phyloP scores from a whole-genome alignment of 2,797 vertebrate genomes.

The Gymnothorax javanicus region DNA sequence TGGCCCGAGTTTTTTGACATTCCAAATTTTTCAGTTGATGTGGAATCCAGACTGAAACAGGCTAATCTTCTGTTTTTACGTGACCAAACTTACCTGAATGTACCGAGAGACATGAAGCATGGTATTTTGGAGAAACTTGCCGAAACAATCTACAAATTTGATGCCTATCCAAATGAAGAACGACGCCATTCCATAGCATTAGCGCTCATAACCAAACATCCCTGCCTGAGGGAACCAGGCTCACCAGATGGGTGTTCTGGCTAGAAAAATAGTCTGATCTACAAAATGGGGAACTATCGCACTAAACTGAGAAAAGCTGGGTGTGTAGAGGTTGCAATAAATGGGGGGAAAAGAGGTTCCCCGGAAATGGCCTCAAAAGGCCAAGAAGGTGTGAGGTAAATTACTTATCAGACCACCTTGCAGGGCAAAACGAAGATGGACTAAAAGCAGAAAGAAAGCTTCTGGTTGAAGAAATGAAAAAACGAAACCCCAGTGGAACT shows the following conservation, averaged over 20 bases:
- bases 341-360: slow-evolving; percentile 14
- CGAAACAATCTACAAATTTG: slow-evolving; percentile 35
- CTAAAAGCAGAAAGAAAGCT: background rate
- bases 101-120: slow-evolving; percentile 32
- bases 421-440: slow-evolving; percentile 19
- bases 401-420: slow-evolving; percentile 30
- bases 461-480: too few relatives aligned
- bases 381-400: slow-evolving; percentile 41
- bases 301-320: slow-evolving; percentile 38
- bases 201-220: slow-evolving; percentile 37
- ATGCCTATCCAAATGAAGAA: slow-evolving; percentile 34
- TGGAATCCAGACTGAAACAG: slow-evolving; percentile 24
- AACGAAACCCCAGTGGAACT: too few relatives aligned
- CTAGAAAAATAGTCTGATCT: slow-evolving; percentile 34
- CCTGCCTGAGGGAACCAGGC: slow-evolving; percentile 35
- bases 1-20: slow-evolving; percentile 25
- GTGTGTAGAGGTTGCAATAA: slow-evolving; percentile 33
- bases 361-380: slow-evolving; percentile 23
- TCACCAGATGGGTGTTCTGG: slow-evolving; percentile 38
- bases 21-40: slow-evolving; percentile 29
- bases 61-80: background rate
- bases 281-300: slow-evolving; percentile 37
- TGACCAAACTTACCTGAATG: slow-evolving; percentile 14
- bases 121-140: slow-evolving; percentile 34
- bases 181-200: slow-evolving; percentile 20